A percentile compares a stretch with the other conserved stretches of the same genome.
phyloP scores from a whole-genome alignment of 2,113 vertebrate genomes.

The Phyllostomus discolor region DNA sequence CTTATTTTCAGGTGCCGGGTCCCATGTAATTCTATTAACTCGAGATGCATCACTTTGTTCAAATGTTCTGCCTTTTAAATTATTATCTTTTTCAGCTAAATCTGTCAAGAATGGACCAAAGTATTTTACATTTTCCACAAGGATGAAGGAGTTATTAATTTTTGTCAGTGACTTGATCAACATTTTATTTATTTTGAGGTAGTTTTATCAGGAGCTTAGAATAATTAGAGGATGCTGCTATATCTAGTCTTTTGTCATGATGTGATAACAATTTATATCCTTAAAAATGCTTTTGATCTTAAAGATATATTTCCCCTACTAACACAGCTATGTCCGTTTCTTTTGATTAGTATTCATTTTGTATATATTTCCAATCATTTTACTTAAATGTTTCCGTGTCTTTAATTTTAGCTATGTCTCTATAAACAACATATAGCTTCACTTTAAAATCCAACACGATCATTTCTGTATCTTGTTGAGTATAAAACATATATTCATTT shows the following conservation, averaged over 20 bases:
- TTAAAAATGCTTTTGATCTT: background rate
- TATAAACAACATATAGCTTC: background rate
- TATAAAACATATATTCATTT: background rate
- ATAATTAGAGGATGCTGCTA: background rate
- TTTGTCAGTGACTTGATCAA: background rate
- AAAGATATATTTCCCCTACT: background rate
- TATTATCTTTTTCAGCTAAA: background rate
- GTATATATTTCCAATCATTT: background rate
- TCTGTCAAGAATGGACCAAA: background rate
- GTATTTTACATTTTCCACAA: background rate
- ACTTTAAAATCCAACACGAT: background rate
- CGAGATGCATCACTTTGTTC: background rate
- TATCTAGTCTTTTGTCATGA: background rate
- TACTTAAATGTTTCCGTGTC: background rate
- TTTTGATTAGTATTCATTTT: background rate
- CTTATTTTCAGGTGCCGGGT: background rate
- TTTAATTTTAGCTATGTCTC: background rate
- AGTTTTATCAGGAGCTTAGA: background rate
- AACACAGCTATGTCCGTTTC: background rate
- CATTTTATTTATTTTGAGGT: constrained; percentile 8
- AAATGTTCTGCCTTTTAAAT: background rate
- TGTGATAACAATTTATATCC: background rate
- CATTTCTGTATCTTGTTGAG: background rate
- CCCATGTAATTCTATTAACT: background rate
- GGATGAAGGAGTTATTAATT: background rate